Percentiles rank a stretch among this genome's conserved stretches.
Evolutionary conservation across 2,888 invertebrate genomes (phyloP).

Genomic region (Apodemia hepburni): DNA sequence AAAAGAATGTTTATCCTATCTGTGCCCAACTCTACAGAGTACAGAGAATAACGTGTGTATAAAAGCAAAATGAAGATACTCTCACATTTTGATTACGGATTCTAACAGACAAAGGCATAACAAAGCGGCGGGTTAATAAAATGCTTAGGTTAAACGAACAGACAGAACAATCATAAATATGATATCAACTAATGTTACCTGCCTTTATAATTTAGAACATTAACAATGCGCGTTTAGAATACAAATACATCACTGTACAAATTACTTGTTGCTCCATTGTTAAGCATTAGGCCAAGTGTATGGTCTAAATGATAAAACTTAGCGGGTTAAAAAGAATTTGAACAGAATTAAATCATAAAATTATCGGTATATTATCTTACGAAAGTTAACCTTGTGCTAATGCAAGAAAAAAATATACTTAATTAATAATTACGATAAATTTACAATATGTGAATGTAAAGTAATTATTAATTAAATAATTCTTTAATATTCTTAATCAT

Average conservation of each 20-base stretch:
- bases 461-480: too few species aligned
- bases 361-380: too few species aligned
- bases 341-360: too few species aligned
- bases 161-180: slow-evolving; percentile 48
- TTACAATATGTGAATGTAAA: too few species aligned
- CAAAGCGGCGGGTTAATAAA: slow-evolving; percentile 21
- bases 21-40: slow-evolving; percentile 2
- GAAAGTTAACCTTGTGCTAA: too few species aligned
- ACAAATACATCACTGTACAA: slow-evolving; percentile 63
- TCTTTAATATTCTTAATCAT: too few species aligned
- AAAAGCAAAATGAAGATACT: slow-evolving; percentile 19
- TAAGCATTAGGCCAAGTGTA: slow-evolving; percentile 45
- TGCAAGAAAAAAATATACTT: too few species aligned
- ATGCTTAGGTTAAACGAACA: slow-evolving; percentile 34
- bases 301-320: slow-evolving; percentile 37
- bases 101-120: slow-evolving; percentile 10
- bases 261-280: slow-evolving; percentile 65
- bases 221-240: slow-evolving; percentile 65
- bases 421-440: too few species aligned
- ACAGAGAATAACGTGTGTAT: slow-evolving; percentile 6
- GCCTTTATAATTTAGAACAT: slow-evolving; percentile 60
- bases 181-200: slow-evolving; percentile 64
- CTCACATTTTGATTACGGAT: slow-evolving; percentile 13
- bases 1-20: slow-evolving; percentile 4
- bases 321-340: too few species aligned